phyloP scores from a whole-genome alignment of 1,140 invertebrate species.

The Drosophila rufa region DNA sequence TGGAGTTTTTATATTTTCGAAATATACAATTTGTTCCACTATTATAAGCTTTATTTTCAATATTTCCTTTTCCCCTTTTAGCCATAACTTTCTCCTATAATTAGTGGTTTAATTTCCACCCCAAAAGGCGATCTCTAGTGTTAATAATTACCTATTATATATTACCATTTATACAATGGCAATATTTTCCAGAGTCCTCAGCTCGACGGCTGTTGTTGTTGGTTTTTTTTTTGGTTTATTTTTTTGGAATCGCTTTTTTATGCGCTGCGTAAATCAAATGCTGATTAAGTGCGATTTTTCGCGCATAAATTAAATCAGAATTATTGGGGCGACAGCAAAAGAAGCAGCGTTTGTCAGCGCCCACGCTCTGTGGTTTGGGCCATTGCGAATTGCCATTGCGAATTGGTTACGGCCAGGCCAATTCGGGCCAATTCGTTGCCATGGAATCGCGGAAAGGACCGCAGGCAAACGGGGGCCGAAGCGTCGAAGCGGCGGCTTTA shows the following conservation, averaged over 20 bases:
- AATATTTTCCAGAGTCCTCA: too few species aligned
- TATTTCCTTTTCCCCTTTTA: too few species aligned
- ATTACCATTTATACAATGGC: slow-evolving; percentile 4
- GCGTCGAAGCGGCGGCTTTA: neutral
- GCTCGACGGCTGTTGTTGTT: neutral
- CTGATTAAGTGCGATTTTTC: slow-evolving; percentile 77
- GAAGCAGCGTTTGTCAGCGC: slow-evolving; percentile 32
- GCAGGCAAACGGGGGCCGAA: neutral
- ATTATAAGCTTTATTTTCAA: too few species aligned
- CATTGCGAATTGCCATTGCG: slow-evolving; percentile 8
- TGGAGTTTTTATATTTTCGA: neutral
- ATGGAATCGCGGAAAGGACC: slow-evolving; percentile 19
- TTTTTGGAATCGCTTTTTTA: slow-evolving; percentile 6
- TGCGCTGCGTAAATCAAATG: slow-evolving; percentile 69
- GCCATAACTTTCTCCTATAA: neutral
- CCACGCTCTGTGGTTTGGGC: slow-evolving; percentile 38
- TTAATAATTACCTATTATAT: slow-evolving; percentile 8
- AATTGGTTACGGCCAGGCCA: slow-evolving; percentile 30
- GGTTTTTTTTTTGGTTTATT: neutral
- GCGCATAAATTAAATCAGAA: slow-evolving; percentile 76
- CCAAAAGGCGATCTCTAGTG: neutral
- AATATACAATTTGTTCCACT: too few species aligned
- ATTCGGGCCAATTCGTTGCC: slow-evolving; percentile 23
- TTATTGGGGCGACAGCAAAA: slow-evolving; percentile 54
- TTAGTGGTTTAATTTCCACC: neutral